These are phyloP conservation scores for Oncorhynchus nerka DNA, from an alignment of 2,113 vertebrate genomes.

Conservation along the genomic window DNA sequence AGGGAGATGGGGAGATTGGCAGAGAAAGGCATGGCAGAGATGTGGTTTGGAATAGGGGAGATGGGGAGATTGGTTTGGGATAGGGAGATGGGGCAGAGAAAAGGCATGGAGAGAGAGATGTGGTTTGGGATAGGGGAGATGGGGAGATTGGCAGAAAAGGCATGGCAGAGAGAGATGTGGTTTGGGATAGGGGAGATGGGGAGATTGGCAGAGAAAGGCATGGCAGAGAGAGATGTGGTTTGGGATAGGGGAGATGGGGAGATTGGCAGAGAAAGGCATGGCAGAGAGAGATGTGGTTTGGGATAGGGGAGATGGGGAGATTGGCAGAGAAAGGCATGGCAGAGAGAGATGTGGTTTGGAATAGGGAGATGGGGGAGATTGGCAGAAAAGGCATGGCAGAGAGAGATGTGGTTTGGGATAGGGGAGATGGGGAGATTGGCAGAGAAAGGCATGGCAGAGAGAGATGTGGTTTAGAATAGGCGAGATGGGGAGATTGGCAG, in stretches of 20 bases:
- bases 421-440: neutral
- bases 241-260: constrained; percentile 4
- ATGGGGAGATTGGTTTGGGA: neutral
- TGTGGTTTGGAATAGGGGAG: too few species aligned
- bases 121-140: too few species aligned
- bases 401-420: neutral
- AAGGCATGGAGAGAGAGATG: neutral
- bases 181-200: too few species aligned
- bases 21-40: neutral
- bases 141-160: too few species aligned
- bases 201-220: neutral
- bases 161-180: too few species aligned
- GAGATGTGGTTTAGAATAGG: constrained; percentile 14
- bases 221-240: neutral
- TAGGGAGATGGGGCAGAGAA: neutral
- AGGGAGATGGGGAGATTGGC: too few species aligned
- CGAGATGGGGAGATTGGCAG: neutral
- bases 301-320: too few species aligned
- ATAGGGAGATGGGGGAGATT: neutral
- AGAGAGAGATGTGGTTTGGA: neutral
- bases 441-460: constrained; percentile 2
- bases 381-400: neutral
- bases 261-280: neutral
- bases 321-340: neutral
- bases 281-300: neutral